These are phyloP conservation scores for Drosophila auraria DNA, from an alignment of 1,140 invertebrate genomes.

Conservation along the genomic window DNA sequence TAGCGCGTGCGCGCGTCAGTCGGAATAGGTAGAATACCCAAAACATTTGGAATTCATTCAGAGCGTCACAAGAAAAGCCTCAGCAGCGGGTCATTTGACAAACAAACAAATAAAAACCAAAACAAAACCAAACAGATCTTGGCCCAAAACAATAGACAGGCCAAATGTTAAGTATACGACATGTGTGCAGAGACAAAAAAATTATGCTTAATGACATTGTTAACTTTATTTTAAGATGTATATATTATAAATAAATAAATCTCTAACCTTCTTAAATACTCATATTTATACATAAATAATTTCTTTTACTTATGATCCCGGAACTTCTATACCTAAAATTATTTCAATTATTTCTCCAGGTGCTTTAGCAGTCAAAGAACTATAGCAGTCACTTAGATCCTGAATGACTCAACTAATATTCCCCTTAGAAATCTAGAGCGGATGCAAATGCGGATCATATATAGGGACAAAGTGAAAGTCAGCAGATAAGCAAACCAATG, in stretches of 20 bases:
- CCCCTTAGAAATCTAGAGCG: slow-evolving; percentile 17
- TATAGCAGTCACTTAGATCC: slow-evolving; percentile 14
- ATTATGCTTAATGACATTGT: not conserved
- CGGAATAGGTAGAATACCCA: slow-evolving; percentile 35
- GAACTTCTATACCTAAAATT: not conserved
- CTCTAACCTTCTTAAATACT: not conserved
- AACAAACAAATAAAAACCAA: slow-evolving; percentile 22
- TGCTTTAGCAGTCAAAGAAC: slow-evolving; percentile 7
- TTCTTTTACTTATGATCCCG: too few species aligned
- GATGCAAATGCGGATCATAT: slow-evolving; percentile 43
- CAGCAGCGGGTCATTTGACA: slow-evolving; percentile 50
- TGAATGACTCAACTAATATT: slow-evolving; percentile 37
- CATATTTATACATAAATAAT: not conserved
- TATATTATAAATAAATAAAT: not conserved
- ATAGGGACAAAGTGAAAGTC: slow-evolving; percentile 57
- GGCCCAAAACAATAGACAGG: slow-evolving; percentile 1
- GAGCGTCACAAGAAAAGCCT: slow-evolving; percentile 70
- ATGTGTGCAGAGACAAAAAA: slow-evolving; percentile 9
- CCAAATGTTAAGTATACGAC: slow-evolving; percentile 33
- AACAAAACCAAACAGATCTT: slow-evolving; percentile 13
- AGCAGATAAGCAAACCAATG: slow-evolving; percentile 15
- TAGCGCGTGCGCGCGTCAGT: slow-evolving; percentile 77
- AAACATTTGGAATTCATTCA: slow-evolving; percentile 60
- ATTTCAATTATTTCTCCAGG: not conserved
- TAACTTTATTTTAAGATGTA: not conserved